phyloP scores from a whole-genome alignment of 1,140 invertebrate species.

The Temnothorax longispinosus region DNA sequence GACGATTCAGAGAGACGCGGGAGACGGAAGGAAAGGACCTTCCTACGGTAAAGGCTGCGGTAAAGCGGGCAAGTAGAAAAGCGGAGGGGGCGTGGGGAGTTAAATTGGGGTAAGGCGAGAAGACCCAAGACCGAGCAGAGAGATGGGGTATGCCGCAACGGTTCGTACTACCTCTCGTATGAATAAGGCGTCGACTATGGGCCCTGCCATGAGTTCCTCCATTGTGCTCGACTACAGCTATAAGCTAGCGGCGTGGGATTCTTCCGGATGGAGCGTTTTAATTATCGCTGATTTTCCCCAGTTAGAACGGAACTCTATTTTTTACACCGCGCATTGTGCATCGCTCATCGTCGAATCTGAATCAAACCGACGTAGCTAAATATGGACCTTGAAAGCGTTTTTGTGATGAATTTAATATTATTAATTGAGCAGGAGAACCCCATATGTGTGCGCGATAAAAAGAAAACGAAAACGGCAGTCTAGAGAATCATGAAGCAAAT shows the following conservation, averaged over 20 bases:
- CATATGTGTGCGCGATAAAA: neutral
- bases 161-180: slow-evolving; percentile 44
- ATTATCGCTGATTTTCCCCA: slow-evolving; percentile 17
- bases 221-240: neutral
- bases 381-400: neutral
- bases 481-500: neutral
- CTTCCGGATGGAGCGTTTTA: slow-evolving; percentile 1
- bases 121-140: slow-evolving; percentile 27
- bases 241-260: slow-evolving; percentile 7
- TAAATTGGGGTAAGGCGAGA: slow-evolving; percentile 64
- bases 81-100: slow-evolving; percentile 26
- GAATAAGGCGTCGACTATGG: slow-evolving; percentile 57
- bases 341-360: neutral
- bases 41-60: slow-evolving; percentile 34
- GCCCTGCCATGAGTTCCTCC: slow-evolving; percentile 18
- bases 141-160: slow-evolving; percentile 46
- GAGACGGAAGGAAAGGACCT: slow-evolving; percentile 49
- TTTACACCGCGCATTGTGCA: neutral
- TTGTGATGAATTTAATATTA: neutral
- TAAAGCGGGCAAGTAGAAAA: slow-evolving; percentile 54
- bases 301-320: neutral
- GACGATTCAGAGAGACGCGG: slow-evolving; percentile 63
- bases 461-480: neutral
- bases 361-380: neutral
- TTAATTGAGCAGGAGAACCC: neutral